Base-by-base conservation (phyloP, 2,888 invertebrate genomes). In the Zele albiditarsus region DNA sequence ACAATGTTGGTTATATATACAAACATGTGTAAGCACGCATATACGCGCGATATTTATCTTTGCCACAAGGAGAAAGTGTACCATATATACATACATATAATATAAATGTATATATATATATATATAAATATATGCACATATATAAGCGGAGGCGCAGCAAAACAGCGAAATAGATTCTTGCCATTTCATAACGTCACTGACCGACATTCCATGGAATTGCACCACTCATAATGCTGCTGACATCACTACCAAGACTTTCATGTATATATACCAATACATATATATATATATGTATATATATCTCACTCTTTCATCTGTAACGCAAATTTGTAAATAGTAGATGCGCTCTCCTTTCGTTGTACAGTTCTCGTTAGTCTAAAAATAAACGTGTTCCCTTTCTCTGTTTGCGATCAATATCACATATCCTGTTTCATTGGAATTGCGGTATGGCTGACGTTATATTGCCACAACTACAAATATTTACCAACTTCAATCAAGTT, bases 181-280 rank as follows among this genome's bases (percentile, higher is more conserved):
- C 81, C 85, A 84, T 87, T 87, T 87, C 87, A 85, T 87, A 87
- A 87, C 87, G 76, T 85, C 82, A 84, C 80, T 86, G 86, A 86
- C 87, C 87, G 86, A 87, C 85, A 87, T 87, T 84, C 86, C 86
- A 71, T 63, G 16, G 58, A 63, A 71, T 71, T 71, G 71, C 71
- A 71, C 70, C 70, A 70, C 68, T 68, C 68, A 68, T 68, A 68
- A 68, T 70, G 60, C 60, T 33, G 42, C 70, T 69, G 70, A 70
- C 58, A 70, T 60, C 70, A 70, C 58, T 42, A 70, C 27, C 57
- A 31, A 58, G 25, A 33, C 14, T 42, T 42, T 63, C 33, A n/a
- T 31, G 28, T 8, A 31, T 31, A n/a, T 31, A 16, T 28, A 28
- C 8, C 0, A 6, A 25, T 25, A 12, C 5, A 10, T 63, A 6